A percentile compares a stretch with the other conserved stretches of the same genome.
phyloP scores from a whole-genome alignment of 1,140 invertebrate species.

The Sminthurides bifidus region DNA sequence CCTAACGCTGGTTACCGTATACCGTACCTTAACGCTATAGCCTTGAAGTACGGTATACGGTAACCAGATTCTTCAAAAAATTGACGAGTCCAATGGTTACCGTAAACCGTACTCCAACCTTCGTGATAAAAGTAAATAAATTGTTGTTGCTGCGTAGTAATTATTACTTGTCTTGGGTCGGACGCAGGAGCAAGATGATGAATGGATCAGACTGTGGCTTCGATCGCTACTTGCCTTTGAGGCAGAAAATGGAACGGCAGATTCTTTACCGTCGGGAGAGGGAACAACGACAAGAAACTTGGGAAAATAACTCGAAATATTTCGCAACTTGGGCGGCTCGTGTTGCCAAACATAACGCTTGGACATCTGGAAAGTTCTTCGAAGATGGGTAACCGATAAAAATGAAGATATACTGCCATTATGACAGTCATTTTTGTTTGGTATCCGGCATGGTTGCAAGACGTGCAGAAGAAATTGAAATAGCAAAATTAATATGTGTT shows the following conservation, averaged over 20 bases:
- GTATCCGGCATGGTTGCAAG: neutral
- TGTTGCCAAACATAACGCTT: neutral
- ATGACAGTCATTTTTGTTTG: neutral
- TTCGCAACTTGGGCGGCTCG: neutral
- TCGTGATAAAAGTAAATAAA: too few species aligned
- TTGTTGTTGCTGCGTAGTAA: too few species aligned
- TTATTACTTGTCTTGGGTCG: neutral
- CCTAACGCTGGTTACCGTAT: too few species aligned
- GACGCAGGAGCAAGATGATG: neutral
- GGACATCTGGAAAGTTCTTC: constrained; percentile 1
- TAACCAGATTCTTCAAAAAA: too few species aligned
- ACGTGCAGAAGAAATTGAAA: neutral
- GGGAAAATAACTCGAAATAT: constrained; percentile 1
- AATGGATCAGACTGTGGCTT: neutral
- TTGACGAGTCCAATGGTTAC: too few species aligned
- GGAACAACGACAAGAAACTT: neutral
- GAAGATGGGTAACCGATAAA: constrained; percentile 9
- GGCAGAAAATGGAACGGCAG: neutral
- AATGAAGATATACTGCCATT: too few species aligned
- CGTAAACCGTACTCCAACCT: too few species aligned
- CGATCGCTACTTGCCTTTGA: neutral
- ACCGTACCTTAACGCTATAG: too few species aligned
- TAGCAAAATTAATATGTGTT: neutral
- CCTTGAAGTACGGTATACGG: too few species aligned
- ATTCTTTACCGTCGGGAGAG: constrained; percentile 1